Evolutionary conservation across 2,113 vertebrate species (phyloP), one percentile per base, ranked within the genome.

Genomic region (Nerophis ophidion): DNA sequence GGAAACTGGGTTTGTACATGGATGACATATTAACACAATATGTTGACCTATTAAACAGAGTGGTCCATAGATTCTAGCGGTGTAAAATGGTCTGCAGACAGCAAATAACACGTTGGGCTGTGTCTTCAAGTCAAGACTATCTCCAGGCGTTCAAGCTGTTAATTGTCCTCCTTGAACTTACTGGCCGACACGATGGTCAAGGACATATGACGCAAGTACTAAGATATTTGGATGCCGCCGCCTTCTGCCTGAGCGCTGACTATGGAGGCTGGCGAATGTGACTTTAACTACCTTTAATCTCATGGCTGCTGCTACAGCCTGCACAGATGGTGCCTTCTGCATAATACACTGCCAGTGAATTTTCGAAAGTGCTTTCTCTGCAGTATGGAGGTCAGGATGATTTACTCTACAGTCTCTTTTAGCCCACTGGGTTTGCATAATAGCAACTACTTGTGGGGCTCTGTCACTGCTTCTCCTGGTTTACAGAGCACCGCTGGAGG

Each of bases 321-420:
- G 78, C 78, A 81, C 84, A 86, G 83, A 85, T 86, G 84, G 81
- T 54, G 77, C 65, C 60, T 76, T 72, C 64, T 49, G 77, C 72
- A 64, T 81, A 79, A 82, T 79, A 79, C 76, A 71, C 77, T 2
- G 47, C 56, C 67, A 57, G 71, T 77, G 81, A 77, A 77, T 81
- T 79, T 44, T 79, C 75, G 15, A 77, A 76, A 83, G 70, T 70
- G 77, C 83, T 84, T 77, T 79, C 72, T 76, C 71, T 77, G 84
- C 81, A 81, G 63, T 81, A 75, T 68, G 72, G 80, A 84, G 81
- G 84, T 83, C 81, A 83, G 74, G 70, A 84, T 86, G 83, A 84
- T 86, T 87, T 85, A 88, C 83, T 76, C 72, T 76, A 60, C 60
- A 75, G 74, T 82, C 84, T 72, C 72, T 81, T 84, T 80, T 79